phyloP scores from a whole-genome alignment of 2,113 vertebrate species.

The Pedetes capensis region DNA sequence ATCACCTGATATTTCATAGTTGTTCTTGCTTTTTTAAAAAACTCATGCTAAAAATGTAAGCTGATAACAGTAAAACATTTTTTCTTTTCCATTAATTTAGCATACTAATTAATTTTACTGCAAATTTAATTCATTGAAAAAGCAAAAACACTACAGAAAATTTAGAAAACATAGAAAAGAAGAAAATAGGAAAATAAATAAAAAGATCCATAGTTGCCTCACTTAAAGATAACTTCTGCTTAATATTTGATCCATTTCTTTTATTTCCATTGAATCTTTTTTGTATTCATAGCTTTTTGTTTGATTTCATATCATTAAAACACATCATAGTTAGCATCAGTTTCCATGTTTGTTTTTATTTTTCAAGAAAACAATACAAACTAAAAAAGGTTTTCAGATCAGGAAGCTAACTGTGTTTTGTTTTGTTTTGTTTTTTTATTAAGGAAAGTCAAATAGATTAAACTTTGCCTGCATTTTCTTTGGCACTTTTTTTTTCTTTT shows the following conservation, averaged over 20 bases:
- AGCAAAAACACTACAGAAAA: not conserved
- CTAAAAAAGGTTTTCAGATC: not conserved
- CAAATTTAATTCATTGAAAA: conserved; percentile 24
- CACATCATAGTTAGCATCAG: not conserved
- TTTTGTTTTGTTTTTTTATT: not conserved
- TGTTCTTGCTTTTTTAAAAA: not conserved
- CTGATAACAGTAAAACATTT: not conserved
- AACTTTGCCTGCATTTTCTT: conserved; percentile 35
- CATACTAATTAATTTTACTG: conserved; percentile 12
- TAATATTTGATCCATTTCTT: not conserved
- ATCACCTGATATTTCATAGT: conserved; percentile 1
- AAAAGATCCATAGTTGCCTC: not conserved
- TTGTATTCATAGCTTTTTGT: not conserved
- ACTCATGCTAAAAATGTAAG: conserved; percentile 47
- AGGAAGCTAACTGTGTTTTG: not conserved
- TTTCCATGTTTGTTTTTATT: conserved; percentile 15
- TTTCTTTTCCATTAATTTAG: not conserved
- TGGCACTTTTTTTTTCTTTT: too few relatives aligned
- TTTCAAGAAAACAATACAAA: conserved; percentile 44
- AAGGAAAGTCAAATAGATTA: conserved; percentile 27
- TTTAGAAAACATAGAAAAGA: not conserved
- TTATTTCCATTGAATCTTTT: not conserved
- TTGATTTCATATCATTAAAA: conserved; percentile 4
- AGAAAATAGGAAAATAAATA: conserved; percentile 2
- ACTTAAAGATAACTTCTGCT: not conserved